These are phyloP conservation scores for Columbina picui DNA, from an alignment of 2,113 vertebrate species.

Conservation along the genomic window DNA sequence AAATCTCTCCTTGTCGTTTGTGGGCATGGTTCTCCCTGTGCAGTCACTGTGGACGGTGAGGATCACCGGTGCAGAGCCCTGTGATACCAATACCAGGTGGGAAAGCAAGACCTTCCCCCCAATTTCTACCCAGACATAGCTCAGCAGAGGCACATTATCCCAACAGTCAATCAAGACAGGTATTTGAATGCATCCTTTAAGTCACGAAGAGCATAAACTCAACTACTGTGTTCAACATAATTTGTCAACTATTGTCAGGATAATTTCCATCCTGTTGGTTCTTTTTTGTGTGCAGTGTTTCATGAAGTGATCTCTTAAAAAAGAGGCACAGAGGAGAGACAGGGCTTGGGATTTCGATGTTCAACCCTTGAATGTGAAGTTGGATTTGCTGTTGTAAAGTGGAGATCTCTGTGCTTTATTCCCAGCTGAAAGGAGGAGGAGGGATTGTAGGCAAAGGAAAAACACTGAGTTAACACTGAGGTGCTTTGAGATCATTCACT, in stretches of 20 bases:
- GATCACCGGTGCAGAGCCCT: background rate
- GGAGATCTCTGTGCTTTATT: background rate
- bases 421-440: background rate
- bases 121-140: background rate
- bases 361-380: background rate
- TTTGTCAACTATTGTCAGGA: background rate
- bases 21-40: background rate
- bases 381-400: background rate
- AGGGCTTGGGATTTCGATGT: background rate
- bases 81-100: background rate
- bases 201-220: background rate
- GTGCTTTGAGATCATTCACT: background rate
- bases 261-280: background rate
- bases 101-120: background rate
- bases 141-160: background rate
- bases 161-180: background rate
- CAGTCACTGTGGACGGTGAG: background rate
- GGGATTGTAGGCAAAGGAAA: background rate
- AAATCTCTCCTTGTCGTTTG: slow-evolving; percentile 3
- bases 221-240: background rate
- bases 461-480: background rate
- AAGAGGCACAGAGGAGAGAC: background rate
- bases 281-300: background rate
- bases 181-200: background rate
- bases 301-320: background rate